Conservation (phyloP, 2,888 invertebrate species). For the Macaria notata region DNA sequence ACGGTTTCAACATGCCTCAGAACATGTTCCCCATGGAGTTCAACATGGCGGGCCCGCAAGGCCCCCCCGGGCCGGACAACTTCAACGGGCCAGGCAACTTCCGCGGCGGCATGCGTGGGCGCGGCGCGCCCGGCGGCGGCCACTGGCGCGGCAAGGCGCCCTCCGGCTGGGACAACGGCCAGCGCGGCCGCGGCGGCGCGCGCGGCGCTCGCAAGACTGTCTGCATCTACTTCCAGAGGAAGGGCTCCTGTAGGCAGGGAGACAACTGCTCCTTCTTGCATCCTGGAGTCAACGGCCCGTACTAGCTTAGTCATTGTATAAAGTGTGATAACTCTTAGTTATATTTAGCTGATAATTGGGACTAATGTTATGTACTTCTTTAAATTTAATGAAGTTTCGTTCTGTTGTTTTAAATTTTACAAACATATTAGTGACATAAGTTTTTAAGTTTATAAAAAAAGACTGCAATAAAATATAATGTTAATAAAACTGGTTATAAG, state of each 20-base stretch:
- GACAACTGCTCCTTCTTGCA: constrained; percentile 93
- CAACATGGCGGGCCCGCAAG: constrained; percentile 71
- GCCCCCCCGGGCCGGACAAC: constrained; percentile 58
- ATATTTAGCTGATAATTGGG: no score
- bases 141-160: constrained; percentile 77
- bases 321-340: no score
- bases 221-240: constrained; percentile 90
- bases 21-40: constrained; percentile 78
- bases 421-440: constrained; percentile 20
- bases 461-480: constrained; percentile 58
- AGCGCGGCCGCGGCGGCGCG: constrained; percentile 72
- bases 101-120: constrained; percentile 80
- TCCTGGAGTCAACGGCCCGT: constrained; percentile 85
- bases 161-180: constrained; percentile 73
- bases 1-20: constrained; percentile 71
- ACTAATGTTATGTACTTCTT: constrained; percentile 2
- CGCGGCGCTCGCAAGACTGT: constrained; percentile 81
- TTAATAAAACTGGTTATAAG: constrained; percentile 40
- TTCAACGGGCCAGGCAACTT: constrained; percentile 71
- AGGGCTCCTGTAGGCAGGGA: constrained; percentile 91
- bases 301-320: constrained; percentile 38
- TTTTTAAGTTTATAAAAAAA: constrained; percentile 45
- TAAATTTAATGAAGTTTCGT: constrained; percentile 18
- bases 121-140: constrained; percentile 72
- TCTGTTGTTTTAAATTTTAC: constrained; percentile 25